Percentiles rank a stretch among this genome's conserved stretches.
These are phyloP conservation scores for Ceyx melanurus DNA, from an alignment of 2,113 vertebrate species.

Conservation along the genomic window DNA sequence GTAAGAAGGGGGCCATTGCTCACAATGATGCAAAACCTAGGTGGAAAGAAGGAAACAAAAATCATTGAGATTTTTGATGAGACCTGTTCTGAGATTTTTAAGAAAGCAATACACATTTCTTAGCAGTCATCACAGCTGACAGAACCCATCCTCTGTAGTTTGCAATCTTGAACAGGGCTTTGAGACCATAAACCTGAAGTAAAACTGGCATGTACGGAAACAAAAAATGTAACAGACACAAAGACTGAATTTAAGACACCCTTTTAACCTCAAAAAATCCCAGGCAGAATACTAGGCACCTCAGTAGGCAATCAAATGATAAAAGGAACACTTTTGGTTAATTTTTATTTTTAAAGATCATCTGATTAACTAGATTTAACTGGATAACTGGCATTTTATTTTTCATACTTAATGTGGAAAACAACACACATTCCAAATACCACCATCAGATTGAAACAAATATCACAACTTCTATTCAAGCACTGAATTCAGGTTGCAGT, in stretches of 20 bases:
- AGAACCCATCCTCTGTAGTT: neutral
- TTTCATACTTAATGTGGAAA: neutral
- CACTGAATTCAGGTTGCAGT: neutral
- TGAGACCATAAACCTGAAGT: neutral
- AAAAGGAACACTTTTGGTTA: neutral
- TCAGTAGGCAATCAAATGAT: neutral
- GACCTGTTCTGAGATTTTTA: neutral
- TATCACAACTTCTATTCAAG: neutral
- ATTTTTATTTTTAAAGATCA: neutral
- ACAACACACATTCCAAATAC: neutral
- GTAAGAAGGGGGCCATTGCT: conserved; percentile 92
- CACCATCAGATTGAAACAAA: neutral
- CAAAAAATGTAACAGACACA: neutral
- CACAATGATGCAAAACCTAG: neutral
- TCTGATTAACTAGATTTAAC: neutral
- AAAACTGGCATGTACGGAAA: neutral
- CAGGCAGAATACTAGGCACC: neutral
- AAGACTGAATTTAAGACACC: neutral
- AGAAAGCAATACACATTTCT: neutral
- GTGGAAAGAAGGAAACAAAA: neutral
- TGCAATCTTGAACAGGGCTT: neutral
- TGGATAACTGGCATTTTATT: neutral
- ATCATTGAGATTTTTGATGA: neutral
- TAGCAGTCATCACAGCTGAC: neutral
- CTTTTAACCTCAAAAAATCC: neutral